These are phyloP conservation scores for Phengaris arion DNA, from an alignment of 2,888 invertebrate genomes.

Conservation along the genomic window DNA sequence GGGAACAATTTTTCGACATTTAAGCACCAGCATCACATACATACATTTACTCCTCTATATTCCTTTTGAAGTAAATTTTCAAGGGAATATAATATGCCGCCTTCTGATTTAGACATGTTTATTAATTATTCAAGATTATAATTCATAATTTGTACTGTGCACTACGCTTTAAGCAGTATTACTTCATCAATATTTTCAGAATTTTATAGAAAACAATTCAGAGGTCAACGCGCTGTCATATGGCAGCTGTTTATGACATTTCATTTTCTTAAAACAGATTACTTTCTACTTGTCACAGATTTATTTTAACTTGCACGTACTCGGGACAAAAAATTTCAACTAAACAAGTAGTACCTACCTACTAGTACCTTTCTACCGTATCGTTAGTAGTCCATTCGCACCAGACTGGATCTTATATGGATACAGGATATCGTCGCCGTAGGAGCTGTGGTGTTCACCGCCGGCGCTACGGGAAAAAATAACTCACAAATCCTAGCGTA, in stretches of 20 bases:
- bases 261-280: not conserved
- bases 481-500: no score
- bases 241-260: conserved; percentile 14
- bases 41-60: conserved; percentile 72
- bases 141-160: conserved; percentile 52
- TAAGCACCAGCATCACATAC: conserved; percentile 41
- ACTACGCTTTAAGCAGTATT: conserved; percentile 40
- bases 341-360: no score
- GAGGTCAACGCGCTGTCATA: not conserved
- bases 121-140: conserved; percentile 42
- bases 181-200: conserved; percentile 65
- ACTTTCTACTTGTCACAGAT: no score
- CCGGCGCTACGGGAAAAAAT: no score
- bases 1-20: conserved; percentile 37
- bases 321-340: no score
- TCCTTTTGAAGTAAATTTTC: conserved; percentile 64
- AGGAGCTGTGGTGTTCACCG: no score
- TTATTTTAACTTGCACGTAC: no score
- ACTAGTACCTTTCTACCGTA: no score
- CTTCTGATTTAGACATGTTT: conserved; percentile 62
- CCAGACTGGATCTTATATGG: no score
- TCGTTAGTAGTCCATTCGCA: no score
- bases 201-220: conserved; percentile 36
- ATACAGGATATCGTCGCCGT: no score
- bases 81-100: conserved; percentile 56